These are phyloP conservation scores for Nephrotoma appendiculata DNA, from an alignment of 2,888 invertebrate genomes.

Conservation along the genomic window DNA sequence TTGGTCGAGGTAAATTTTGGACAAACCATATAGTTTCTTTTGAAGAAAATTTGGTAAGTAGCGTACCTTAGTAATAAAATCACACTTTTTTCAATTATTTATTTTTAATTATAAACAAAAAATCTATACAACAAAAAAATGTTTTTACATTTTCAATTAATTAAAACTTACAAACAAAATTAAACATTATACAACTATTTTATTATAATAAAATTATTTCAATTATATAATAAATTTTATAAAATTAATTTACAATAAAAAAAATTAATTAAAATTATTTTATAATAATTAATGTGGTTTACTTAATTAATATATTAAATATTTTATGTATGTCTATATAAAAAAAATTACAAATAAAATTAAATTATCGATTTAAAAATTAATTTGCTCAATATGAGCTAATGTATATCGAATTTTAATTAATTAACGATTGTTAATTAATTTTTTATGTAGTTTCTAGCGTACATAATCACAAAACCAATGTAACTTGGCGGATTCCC, in stretches of 20 bases:
- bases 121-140: not conserved
- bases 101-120: too few species aligned
- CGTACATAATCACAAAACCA: not conserved
- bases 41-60: too few species aligned
- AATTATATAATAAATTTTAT: not conserved
- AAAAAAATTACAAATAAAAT: not conserved
- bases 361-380: not conserved
- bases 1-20: too few species aligned
- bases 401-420: not conserved
- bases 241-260: not conserved
- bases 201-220: not conserved
- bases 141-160: not conserved
- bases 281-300: not conserved
- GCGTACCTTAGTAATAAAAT: too few species aligned
- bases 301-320: not conserved
- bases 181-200: not conserved
- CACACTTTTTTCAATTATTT: too few species aligned
- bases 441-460: not conserved
- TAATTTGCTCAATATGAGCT: not conserved
- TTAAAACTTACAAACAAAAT: not conserved
- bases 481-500: not conserved
- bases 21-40: too few species aligned
- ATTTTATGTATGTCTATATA: not conserved
- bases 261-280: not conserved
- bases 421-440: not conserved